Evolutionary conservation across 2,113 vertebrate species (phyloP).

Genomic region (Diglossa brunneiventris): DNA sequence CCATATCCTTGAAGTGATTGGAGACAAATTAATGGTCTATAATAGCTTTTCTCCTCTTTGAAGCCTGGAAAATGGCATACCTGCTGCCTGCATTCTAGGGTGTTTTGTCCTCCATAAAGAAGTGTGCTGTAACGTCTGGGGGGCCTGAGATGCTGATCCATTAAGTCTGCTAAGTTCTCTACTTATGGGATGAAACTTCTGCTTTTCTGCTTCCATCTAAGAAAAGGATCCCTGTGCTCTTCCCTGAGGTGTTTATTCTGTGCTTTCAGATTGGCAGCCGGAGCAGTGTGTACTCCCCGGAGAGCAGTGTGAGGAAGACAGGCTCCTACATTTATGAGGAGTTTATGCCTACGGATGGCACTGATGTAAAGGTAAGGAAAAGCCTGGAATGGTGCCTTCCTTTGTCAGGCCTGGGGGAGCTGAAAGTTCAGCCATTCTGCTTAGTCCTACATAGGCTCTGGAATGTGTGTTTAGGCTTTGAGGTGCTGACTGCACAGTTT

Average conservation of each 20-base stretch:
- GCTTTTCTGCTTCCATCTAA: neutral
- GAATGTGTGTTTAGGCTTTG: neutral
- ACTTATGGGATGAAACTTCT: neutral
- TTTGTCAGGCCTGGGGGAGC: neutral
- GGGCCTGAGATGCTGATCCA: neutral
- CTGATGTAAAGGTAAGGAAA: conserved; percentile 91
- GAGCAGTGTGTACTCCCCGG: conserved; percentile 97
- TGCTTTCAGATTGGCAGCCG: conserved; percentile 91
- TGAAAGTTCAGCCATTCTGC: neutral
- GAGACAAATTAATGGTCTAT: neutral
- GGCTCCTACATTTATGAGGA: conserved; percentile 99
- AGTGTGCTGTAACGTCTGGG: neutral
- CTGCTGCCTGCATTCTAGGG: neutral
- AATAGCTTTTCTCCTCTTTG: neutral
- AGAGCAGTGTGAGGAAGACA: conserved; percentile 96
- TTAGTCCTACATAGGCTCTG: neutral
- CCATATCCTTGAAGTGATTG: neutral
- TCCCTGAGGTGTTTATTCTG: neutral
- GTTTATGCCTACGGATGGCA: conserved; percentile 98
- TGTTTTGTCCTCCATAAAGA: neutral
- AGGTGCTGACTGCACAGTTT: neutral
- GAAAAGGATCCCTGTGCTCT: neutral
- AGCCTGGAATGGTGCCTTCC: neutral
- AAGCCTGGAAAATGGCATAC: neutral
- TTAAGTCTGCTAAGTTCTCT: neutral